Evolutionary conservation across 2,113 vertebrate genomes (phyloP), one percentile per base, ranked within the genome.

Genomic region (Leiothrix lutea): DNA sequence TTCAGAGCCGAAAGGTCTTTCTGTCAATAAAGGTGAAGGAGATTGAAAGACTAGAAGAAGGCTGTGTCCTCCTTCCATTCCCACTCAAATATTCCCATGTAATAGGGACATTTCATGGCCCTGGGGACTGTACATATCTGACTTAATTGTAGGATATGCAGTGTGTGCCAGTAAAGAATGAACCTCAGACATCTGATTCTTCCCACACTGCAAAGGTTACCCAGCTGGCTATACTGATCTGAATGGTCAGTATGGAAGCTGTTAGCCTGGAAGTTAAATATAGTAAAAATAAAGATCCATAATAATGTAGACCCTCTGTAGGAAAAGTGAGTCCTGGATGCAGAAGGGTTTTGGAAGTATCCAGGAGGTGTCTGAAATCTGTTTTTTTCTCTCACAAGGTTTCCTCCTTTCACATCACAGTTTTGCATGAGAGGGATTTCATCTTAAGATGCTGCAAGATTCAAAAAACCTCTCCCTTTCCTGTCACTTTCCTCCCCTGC

Each of bases 381-480:
- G 11, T 3, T 92, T 86, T 86, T 85, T 75, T 77, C 22, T 69
- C 15, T 77, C 58, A 47, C 31, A 45, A 66, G 21, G 33, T 56
- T 83, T 86, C 14, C 14, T 77, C 35, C 31, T 51, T 88, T 81
- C 65, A 21, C 33, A 50, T 56, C 22, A 29, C 16, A 31, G 3
- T 53, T 53, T 56, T 29, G 4, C 12, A 22, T 56, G 62, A 35
- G 21, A 58, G 42, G 25, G 26, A 8, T 60, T 86, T 75, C 25
- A 38, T 50, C 31, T 57, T 33, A 72, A 64, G 26, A n/a, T 24
- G 8, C 12, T 0, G 0, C 28, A 74, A 38, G 12, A 75, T 21
- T 80, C 53, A 44, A 20, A 47, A 79, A 82, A 19, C 31, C 33
- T 29, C 28, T 75, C 20, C 17, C 57, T 31, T 42, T 78, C 5